Percentiles rank a stretch among this genome's conserved stretches.
phyloP scores from a whole-genome alignment of 1,140 invertebrate species.

The Penaeus vannamei region DNA sequence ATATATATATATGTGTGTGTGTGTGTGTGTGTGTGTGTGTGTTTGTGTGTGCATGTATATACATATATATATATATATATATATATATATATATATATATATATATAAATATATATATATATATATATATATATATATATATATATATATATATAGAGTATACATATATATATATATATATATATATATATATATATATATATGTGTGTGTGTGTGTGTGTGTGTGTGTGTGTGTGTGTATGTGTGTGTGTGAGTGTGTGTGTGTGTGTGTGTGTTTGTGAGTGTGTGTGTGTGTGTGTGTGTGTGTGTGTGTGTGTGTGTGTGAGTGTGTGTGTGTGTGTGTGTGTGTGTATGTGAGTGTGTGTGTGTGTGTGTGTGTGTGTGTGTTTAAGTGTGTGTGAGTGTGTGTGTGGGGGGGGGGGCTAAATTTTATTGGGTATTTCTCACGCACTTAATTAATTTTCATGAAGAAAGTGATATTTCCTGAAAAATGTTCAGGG shows the following conservation, averaged over 20 bases:
- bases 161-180: conserved; percentile 25
- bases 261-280: too few relatives aligned
- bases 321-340: too few relatives aligned
- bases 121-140: conserved; percentile 12
- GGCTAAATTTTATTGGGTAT: too few relatives aligned
- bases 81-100: neutral
- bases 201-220: neutral
- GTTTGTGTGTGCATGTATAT: conserved; percentile 10
- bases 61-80: neutral
- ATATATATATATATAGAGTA: conserved; percentile 24
- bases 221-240: neutral
- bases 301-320: too few relatives aligned
- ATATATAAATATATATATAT: conserved; percentile 29
- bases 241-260: neutral
- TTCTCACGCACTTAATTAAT: too few relatives aligned
- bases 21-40: too few relatives aligned
- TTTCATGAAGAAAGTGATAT: too few relatives aligned
- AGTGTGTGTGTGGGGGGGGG: too few relatives aligned
- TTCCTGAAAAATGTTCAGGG: too few relatives aligned
- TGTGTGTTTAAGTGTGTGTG: too few relatives aligned
- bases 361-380: too few relatives aligned
- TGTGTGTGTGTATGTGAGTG: too few relatives aligned
- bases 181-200: conserved; percentile 1
- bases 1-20: neutral
- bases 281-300: neutral